A percentile compares a stretch with the other conserved stretches of the same genome.
Evolutionary conservation across 2,797 vertebrate genomes (phyloP).

Genomic region (Pipistrellus kuhlii): DNA sequence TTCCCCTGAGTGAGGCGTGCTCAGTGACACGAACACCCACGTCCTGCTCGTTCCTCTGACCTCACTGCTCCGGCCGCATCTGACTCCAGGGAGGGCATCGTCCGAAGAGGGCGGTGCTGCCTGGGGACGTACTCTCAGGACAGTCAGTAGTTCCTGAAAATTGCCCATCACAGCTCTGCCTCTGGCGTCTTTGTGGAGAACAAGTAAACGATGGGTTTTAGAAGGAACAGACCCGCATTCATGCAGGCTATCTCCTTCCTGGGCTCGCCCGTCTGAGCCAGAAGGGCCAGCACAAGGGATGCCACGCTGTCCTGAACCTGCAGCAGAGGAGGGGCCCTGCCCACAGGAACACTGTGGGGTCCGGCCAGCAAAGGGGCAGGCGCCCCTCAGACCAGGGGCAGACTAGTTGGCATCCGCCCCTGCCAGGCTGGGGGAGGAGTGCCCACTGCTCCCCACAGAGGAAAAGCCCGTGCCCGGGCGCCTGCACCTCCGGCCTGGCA

Average conservation of each 20-base stretch:
- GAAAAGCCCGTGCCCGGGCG: neutral
- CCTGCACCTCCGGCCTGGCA: neutral
- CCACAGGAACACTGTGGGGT: neutral
- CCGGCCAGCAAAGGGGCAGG: too few species aligned
- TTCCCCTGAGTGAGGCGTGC: neutral
- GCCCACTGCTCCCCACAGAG: rapidly evolving
- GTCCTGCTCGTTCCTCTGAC: constrained; percentile 49
- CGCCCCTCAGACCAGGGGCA: too few species aligned
- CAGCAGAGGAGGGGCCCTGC: too few species aligned
- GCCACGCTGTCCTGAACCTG: neutral
- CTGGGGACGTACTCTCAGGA: constrained; percentile 48
- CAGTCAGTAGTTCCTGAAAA: constrained; percentile 74
- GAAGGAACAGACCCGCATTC: neutral
- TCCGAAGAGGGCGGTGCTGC: neutral
- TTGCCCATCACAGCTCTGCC: constrained; percentile 33
- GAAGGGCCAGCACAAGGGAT: rapidly evolving
- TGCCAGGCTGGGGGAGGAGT: neutral
- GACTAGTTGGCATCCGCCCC: rapidly evolving
- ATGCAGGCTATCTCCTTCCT: neutral
- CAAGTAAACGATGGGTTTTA: constrained; percentile 48
- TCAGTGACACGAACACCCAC: constrained; percentile 27
- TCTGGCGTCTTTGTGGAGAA: constrained; percentile 50
- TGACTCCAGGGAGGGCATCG: constrained; percentile 36
- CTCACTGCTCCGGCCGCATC: constrained; percentile 58
- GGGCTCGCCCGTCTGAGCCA: neutral